Conservation (phyloP, 2,113 vertebrate genomes). For the Eulemur rufifrons region DNA sequence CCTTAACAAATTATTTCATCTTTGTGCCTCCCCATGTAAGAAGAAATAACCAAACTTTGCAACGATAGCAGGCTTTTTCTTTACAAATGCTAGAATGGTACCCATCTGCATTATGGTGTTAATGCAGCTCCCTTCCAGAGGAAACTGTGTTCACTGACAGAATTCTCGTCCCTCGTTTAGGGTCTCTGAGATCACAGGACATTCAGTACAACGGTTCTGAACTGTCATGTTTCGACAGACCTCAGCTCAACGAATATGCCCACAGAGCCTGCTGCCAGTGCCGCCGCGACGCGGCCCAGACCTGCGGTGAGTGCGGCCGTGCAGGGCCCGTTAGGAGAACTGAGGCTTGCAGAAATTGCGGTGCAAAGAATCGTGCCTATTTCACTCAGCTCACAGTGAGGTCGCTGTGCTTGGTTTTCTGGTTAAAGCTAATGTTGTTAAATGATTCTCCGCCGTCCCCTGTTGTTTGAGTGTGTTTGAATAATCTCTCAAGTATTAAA, state of each 20-base stretch:
- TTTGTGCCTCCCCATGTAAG: not conserved
- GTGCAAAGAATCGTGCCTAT: not conserved
- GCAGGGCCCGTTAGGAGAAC: not conserved
- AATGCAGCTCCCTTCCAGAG: not conserved
- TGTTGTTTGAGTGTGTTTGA: not conserved
- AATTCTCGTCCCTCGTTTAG: conserved; percentile 41
- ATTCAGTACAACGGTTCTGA: conserved; percentile 91
- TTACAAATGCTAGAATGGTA: not conserved
- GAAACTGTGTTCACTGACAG: conserved; percentile 29
- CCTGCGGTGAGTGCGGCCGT: conserved; percentile 86
- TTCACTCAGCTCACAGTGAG: not conserved
- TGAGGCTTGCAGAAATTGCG: no score
- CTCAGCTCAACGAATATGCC: conserved; percentile 84
- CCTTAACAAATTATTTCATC: not conserved
- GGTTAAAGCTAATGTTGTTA: not conserved
- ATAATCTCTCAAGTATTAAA: not conserved
- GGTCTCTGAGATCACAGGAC: conserved; percentile 91
- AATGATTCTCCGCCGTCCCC: not conserved
- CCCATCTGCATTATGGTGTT: not conserved
- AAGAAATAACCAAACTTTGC: not conserved
- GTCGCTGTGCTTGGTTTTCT: not conserved
- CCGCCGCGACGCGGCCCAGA: conserved; percentile 85
- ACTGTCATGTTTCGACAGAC: conserved; percentile 91
- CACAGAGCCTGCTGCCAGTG: conserved; percentile 90
- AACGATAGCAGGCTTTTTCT: not conserved